phyloP scores from a whole-genome alignment of 2,113 vertebrate genomes.

The Oryctolagus cuniculus region DNA sequence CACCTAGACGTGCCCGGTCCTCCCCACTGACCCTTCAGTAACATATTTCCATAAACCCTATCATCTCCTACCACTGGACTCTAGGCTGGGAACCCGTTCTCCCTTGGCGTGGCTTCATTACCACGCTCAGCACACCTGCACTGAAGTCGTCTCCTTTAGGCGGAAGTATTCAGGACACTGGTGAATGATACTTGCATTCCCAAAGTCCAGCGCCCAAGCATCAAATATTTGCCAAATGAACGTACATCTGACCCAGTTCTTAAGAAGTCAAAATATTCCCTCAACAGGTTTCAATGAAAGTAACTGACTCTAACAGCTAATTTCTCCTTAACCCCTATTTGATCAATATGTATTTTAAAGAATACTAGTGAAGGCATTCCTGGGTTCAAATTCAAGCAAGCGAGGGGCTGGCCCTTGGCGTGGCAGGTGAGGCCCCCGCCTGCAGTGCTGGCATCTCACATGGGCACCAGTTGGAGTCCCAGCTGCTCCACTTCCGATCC shows the following conservation, averaged over 20 bases:
- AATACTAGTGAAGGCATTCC: background rate
- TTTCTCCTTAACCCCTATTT: slow-evolving; percentile 16
- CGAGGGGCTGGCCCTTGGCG: background rate
- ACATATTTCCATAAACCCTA: background rate
- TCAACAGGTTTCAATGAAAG: background rate
- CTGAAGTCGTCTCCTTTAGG: background rate
- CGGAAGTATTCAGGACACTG: background rate
- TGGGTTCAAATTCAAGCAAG: slow-evolving; percentile 43
- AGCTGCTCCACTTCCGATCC: too few relatives aligned
- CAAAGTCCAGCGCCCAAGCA: background rate
- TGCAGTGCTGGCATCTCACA: too few relatives aligned
- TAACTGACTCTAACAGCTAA: slow-evolving; percentile 28
- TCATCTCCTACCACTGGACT: background rate
- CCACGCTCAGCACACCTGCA: background rate
- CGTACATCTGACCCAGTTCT: background rate
- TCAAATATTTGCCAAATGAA: slow-evolving; percentile 13
- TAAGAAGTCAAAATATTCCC: background rate
- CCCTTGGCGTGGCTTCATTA: slow-evolving; percentile 10
- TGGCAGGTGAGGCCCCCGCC: too few relatives aligned
- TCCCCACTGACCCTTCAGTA: background rate
- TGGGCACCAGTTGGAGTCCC: too few relatives aligned
- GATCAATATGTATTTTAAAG: slow-evolving; percentile 47
- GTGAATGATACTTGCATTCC: background rate
- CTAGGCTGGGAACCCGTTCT: background rate
- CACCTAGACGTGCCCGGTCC: too few relatives aligned